A percentile compares a stretch with the other conserved stretches of the same genome.
Evolutionary conservation across 2,797 vertebrate genomes (phyloP).

Genomic region (Tinamus major): DNA sequence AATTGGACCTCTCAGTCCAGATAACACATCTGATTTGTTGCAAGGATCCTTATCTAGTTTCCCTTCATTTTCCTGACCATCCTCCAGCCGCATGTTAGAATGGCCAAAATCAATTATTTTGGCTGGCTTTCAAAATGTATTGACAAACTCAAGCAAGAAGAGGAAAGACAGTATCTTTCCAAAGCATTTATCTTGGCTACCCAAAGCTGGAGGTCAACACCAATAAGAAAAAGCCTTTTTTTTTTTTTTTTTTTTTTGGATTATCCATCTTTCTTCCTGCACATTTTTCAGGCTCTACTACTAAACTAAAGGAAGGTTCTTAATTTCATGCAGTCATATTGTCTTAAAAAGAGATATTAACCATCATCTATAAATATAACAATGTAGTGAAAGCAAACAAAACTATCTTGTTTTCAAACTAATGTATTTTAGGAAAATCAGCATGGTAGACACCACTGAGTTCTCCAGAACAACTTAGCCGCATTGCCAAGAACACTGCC

Average conservation of each 20-base stretch:
- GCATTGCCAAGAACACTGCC: background rate
- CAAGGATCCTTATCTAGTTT: background rate
- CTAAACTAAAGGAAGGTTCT: background rate
- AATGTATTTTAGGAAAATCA: conserved; percentile 1
- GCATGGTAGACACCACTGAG: background rate
- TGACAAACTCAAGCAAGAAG: background rate
- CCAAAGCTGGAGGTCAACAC: background rate
- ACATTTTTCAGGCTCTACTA: background rate
- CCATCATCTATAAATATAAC: background rate
- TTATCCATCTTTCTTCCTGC: background rate
- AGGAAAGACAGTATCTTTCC: background rate
- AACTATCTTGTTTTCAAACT: conserved; percentile 38
- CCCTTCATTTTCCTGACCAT: background rate
- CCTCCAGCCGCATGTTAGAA: background rate
- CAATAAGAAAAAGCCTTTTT: background rate
- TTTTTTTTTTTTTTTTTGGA: background rate
- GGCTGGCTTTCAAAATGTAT: background rate
- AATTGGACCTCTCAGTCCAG: background rate
- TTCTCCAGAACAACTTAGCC: background rate
- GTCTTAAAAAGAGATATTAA: conserved; percentile 5
- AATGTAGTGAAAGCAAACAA: background rate
- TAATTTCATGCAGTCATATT: background rate
- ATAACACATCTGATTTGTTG: background rate
- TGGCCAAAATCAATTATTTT: background rate
- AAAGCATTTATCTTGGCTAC: background rate